Conservation (phyloP, 2,113 vertebrate species). For the Hypocryptadius cinnamomeus region DNA sequence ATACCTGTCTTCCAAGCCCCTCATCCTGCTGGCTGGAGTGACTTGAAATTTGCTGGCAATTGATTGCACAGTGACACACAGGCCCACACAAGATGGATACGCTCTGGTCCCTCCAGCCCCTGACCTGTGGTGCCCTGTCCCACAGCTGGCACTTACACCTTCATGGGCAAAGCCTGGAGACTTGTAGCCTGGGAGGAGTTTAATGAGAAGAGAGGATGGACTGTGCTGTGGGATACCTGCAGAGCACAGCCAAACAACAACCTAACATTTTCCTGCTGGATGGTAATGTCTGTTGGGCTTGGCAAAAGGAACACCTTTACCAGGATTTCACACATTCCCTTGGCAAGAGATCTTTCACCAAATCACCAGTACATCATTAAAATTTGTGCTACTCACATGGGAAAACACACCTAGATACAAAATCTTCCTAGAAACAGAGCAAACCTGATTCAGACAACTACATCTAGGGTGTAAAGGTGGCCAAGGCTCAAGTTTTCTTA, state of each 20-base stretch:
- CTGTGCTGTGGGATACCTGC: rapidly evolving
- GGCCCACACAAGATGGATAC: rapidly evolving
- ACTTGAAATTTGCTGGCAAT: neutral
- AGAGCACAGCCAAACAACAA: neutral
- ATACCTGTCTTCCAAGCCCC: neutral
- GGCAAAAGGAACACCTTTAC: neutral
- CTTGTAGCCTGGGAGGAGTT: neutral
- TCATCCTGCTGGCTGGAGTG: neutral
- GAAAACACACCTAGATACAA: neutral
- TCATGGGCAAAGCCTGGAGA: neutral
- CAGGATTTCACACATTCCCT: neutral
- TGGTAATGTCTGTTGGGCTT: neutral
- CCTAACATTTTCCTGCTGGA: neutral
- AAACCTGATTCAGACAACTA: neutral
- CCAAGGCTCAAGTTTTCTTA: neutral
- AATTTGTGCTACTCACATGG: neutral
- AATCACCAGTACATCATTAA: neutral
- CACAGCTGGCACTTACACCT: neutral
- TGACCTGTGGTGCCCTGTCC: neutral
- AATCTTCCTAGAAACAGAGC: neutral
- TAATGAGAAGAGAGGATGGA: neutral
- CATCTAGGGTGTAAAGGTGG: neutral
- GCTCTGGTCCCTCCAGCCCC: rapidly evolving
- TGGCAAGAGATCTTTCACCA: neutral
- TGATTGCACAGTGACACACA: rapidly evolving